Percentiles rank a stretch among this genome's conserved stretches.
These are phyloP conservation scores for Trigoniulus corallinus DNA, from an alignment of 1,140 invertebrate genomes.

Conservation along the genomic window DNA sequence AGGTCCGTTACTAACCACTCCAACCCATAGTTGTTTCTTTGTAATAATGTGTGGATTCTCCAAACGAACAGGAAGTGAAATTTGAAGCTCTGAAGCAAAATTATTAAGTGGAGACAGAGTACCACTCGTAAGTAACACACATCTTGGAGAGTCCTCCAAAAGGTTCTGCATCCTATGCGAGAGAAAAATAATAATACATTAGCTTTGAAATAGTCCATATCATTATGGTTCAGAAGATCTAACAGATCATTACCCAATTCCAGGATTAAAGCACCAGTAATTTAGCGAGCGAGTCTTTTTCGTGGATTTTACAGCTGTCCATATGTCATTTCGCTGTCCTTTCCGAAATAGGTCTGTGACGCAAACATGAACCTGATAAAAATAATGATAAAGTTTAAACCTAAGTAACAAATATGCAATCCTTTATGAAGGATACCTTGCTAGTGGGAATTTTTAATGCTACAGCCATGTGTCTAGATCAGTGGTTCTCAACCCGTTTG, in stretches of 20 bases:
- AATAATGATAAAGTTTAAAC: slow-evolving; percentile 1
- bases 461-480: too few relatives aligned
- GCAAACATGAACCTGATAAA: slow-evolving; percentile 24
- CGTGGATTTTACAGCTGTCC: slow-evolving; percentile 16
- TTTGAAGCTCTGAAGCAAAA: slow-evolving; percentile 67
- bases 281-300: slow-evolving; percentile 38
- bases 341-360: background rate
- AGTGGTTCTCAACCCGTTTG: too few relatives aligned
- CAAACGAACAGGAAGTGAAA: slow-evolving; percentile 51
- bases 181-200: slow-evolving; percentile 10
- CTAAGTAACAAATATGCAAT: background rate
- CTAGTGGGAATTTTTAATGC: too few relatives aligned
- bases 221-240: slow-evolving; percentile 5
- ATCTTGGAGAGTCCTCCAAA: slow-evolving; percentile 54
- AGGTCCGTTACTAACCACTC: slow-evolving; percentile 60
- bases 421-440: too few relatives aligned
- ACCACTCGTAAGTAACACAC: slow-evolving; percentile 87
- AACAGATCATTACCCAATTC: slow-evolving; percentile 44
- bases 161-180: slow-evolving; percentile 64
- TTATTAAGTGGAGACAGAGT: slow-evolving; percentile 83
- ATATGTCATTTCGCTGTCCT: slow-evolving; percentile 20
- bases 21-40: slow-evolving; percentile 67
- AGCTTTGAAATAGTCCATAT: slow-evolving; percentile 8
- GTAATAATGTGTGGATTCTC: slow-evolving; percentile 90
- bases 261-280: slow-evolving; percentile 96